These are phyloP conservation scores for Ditula angustiorana DNA, from an alignment of 2,888 invertebrate genomes.

Conservation along the genomic window DNA sequence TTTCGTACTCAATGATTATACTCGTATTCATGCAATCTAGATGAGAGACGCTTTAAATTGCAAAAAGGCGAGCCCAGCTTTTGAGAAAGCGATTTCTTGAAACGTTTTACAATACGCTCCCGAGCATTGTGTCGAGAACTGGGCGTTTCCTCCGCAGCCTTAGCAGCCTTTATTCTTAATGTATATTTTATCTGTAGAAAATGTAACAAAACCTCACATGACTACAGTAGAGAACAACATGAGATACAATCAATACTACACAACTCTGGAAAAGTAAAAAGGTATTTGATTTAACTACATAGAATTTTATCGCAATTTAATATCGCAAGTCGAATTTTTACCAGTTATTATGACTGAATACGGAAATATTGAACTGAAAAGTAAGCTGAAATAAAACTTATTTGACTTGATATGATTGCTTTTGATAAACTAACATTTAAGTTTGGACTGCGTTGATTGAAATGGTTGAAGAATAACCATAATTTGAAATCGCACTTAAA, in stretches of 20 bases:
- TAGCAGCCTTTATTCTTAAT: slow-evolving; percentile 62
- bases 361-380: neutral
- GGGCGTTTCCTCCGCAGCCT: slow-evolving; percentile 64
- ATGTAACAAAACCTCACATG: slow-evolving; percentile 44
- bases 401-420: neutral
- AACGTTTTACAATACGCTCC: slow-evolving; percentile 76
- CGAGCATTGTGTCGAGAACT: slow-evolving; percentile 72
- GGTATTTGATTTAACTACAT: neutral
- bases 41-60: slow-evolving; percentile 78
- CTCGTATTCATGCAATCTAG: slow-evolving; percentile 75
- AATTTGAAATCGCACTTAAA: slow-evolving; percentile 34
- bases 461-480: slow-evolving; percentile 9
- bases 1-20: slow-evolving; percentile 47
- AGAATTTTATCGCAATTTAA: neutral
- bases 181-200: slow-evolving; percentile 48
- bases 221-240: slow-evolving; percentile 9
- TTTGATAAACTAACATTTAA: neutral
- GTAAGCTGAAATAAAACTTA: neutral
- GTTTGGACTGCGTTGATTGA: neutral
- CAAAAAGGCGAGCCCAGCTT: slow-evolving; percentile 76
- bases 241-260: neutral
- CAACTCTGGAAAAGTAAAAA: neutral
- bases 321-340: neutral
- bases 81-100: slow-evolving; percentile 79
- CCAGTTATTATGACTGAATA: neutral